phyloP scores from a whole-genome alignment of 2,888 invertebrate genomes.

The Congeria kusceri region DNA sequence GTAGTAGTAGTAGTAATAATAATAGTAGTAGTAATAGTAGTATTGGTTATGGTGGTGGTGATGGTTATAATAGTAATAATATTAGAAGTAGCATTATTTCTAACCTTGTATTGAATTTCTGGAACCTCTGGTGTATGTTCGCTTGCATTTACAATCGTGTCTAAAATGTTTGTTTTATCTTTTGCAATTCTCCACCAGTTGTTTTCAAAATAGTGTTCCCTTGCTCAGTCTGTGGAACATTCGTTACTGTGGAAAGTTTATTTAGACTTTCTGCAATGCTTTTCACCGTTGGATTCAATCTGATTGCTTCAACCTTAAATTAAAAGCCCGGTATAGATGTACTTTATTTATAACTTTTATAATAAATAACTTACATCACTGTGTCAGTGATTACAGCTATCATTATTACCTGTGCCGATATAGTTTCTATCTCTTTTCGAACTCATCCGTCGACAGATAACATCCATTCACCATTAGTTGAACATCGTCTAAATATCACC shows the following conservation, averaged over 20 bases:
- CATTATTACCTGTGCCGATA: not conserved
- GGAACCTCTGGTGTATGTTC: not conserved
- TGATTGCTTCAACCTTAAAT: too few species aligned
- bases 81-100: too few species aligned
- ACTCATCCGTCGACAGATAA: not conserved
- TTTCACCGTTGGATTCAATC: too few species aligned
- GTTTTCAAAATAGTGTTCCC: not conserved
- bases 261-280: not conserved
- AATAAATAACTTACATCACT: too few species aligned
- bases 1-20: conserved; percentile 3
- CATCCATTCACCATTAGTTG: not conserved
- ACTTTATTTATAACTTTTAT: too few species aligned
- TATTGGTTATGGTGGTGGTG: not conserved
- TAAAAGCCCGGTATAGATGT: too few species aligned
- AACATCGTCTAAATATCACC: not conserved
- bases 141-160: not conserved
- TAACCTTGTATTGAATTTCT: not conserved
- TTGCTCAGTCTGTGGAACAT: not conserved
- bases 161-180: not conserved
- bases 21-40: conserved; percentile 6
- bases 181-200: conserved; percentile 2
- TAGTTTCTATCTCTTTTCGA: not conserved
- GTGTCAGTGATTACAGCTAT: not conserved
- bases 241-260: not conserved
- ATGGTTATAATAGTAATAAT: not conserved